These are phyloP conservation scores for Hemiscyllium ocellatum DNA, from an alignment of 2,113 vertebrate genomes.

Conservation along the genomic window DNA sequence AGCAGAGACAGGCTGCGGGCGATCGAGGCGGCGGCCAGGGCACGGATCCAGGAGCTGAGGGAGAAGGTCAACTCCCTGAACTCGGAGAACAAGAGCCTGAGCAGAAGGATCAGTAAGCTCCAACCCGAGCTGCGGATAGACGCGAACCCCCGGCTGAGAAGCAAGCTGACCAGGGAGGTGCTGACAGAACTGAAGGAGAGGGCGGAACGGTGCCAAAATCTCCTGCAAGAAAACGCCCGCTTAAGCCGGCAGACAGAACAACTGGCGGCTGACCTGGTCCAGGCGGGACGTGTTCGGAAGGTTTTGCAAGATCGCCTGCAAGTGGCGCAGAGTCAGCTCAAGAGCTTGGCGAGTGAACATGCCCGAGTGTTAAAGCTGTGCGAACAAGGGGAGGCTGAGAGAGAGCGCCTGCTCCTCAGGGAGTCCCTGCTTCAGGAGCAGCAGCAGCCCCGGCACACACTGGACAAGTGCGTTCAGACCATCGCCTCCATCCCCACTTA, in stretches of 20 bases:
- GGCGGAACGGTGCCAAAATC: conserved; percentile 54
- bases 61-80: conserved; percentile 60
- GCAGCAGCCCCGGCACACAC: conserved; percentile 35
- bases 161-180: conserved; percentile 60
- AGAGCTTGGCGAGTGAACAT: conserved; percentile 65
- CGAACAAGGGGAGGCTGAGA: conserved; percentile 61
- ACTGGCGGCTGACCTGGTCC: conserved; percentile 58
- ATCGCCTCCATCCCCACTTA: conserved; percentile 57
- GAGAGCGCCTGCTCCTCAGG: conserved; percentile 53
- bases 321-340: conserved; percentile 60
- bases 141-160: conserved; percentile 56
- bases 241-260: conserved; percentile 58
- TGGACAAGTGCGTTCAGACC: conserved; percentile 58
- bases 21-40: conserved; percentile 54
- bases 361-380: conserved; percentile 59
- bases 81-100: conserved; percentile 60
- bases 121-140: conserved; percentile 63
- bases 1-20: conserved; percentile 59
- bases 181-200: conserved; percentile 60
- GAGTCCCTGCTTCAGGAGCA: conserved; percentile 40
- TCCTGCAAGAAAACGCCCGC: conserved; percentile 57
- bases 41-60: conserved; percentile 55
- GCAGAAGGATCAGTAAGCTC: conserved; percentile 59
- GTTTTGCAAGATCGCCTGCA: conserved; percentile 61
- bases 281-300: conserved; percentile 57